phyloP scores from a whole-genome alignment of 2,888 invertebrate species.

The Ferdinandea cuprea region DNA sequence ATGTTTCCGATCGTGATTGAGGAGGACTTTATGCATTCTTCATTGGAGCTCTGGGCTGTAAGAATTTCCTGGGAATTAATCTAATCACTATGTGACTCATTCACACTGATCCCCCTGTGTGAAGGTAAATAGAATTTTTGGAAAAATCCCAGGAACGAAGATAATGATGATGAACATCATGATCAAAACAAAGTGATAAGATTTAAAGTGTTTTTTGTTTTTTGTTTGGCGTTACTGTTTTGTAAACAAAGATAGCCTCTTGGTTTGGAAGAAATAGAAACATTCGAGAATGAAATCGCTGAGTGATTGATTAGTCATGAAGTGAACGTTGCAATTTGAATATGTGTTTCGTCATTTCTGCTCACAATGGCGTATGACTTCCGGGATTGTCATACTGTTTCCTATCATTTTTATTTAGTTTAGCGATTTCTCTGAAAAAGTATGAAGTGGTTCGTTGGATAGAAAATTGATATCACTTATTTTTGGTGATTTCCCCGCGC shows the following conservation, averaged over 20 bases:
- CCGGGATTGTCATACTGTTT: constrained; percentile 38
- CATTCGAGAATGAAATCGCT: background rate
- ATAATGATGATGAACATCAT: background rate
- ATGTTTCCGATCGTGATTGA: background rate
- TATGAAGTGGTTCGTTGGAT: background rate
- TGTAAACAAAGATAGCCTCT: background rate
- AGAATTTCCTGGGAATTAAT: constrained; percentile 41
- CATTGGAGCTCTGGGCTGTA: constrained; percentile 7
- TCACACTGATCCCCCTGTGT: no score
- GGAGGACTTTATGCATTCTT: constrained; percentile 3
- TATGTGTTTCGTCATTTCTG: constrained; percentile 40
- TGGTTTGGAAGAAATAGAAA: constrained; percentile 4
- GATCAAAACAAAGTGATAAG: constrained; percentile 29
- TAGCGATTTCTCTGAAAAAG: background rate
- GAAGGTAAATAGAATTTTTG: background rate
- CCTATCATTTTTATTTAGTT: background rate
- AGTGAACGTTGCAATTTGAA: constrained; percentile 48
- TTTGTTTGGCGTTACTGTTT: background rate
- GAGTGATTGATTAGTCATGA: constrained; percentile 24
- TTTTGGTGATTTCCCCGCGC: background rate
- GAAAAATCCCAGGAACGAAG: constrained; percentile 53
- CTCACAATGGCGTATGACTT: constrained; percentile 35
- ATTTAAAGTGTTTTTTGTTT: background rate
- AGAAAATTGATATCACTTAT: background rate
- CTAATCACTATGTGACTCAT: constrained; percentile 50